Evolutionary conservation across 2,888 invertebrate species (phyloP).

Genomic region (Pimpla rufipes): DNA sequence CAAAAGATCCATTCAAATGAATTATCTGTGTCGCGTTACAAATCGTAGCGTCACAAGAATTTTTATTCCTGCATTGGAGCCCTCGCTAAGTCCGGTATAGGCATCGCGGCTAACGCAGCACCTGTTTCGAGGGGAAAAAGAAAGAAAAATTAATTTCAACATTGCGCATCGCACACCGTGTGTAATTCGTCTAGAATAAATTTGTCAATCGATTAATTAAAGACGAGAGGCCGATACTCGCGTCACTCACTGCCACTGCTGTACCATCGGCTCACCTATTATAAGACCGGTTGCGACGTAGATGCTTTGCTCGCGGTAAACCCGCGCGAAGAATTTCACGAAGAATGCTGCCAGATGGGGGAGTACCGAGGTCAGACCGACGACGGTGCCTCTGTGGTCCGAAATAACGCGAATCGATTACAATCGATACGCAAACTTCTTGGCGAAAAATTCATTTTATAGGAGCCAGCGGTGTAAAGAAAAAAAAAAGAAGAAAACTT

Average conservation of each 20-base stretch:
- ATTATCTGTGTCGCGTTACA: not conserved
- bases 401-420: constrained; percentile 31
- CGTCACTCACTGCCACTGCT: constrained; percentile 24
- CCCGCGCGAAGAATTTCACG: constrained; percentile 66
- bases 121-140: constrained; percentile 68
- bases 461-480: not conserved
- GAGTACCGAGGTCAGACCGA: constrained; percentile 74
- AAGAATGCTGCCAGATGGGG: constrained; percentile 73
- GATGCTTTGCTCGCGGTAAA: constrained; percentile 69
- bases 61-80: constrained; percentile 75
- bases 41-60: not conserved
- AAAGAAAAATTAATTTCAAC: constrained; percentile 2
- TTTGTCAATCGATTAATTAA: constrained; percentile 24
- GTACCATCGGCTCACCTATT: constrained; percentile 67
- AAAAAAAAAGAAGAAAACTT: not conserved
- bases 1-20: not conserved
- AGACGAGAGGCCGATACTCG: not conserved
- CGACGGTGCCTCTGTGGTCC: constrained; percentile 74
- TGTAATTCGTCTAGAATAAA: constrained; percentile 1
- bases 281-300: constrained; percentile 70
- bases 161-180: not conserved
- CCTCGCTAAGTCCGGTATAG: constrained; percentile 75
- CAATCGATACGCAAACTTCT: not conserved
- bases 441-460: constrained; percentile 3
- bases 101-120: constrained; percentile 68